Evolutionary conservation across 2,888 invertebrate species (phyloP).

Genomic region (Tipula helvola): DNA sequence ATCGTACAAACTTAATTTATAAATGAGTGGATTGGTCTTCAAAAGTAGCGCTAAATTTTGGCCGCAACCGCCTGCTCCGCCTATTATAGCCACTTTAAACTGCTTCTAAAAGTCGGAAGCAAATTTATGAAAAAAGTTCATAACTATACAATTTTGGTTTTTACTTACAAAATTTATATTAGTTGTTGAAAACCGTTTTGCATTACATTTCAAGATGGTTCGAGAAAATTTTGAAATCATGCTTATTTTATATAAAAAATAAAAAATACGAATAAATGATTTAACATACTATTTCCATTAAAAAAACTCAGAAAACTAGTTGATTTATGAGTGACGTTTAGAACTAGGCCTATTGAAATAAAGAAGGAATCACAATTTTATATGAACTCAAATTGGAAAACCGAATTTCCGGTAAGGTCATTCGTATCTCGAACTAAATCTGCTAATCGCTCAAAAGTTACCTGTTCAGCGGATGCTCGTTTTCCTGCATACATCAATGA

Average conservation of each 20-base stretch:
- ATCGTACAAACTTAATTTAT: background rate
- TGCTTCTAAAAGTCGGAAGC: background rate
- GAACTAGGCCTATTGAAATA: too few species aligned
- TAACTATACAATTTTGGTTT: background rate
- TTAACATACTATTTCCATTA: too few species aligned
- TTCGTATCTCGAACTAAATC: too few species aligned
- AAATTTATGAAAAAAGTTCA: background rate
- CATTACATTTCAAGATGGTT: background rate
- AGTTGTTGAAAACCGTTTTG: background rate
- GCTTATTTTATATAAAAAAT: background rate
- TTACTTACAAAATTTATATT: background rate
- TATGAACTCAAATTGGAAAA: too few species aligned
- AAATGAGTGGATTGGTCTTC: background rate
- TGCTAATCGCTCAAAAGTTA: too few species aligned
- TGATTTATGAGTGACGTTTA: too few species aligned
- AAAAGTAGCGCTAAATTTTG: background rate
- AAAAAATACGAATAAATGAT: background rate
- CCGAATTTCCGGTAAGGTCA: too few species aligned
- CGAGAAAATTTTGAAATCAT: background rate
- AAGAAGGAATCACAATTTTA: too few species aligned
- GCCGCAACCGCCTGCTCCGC: background rate
- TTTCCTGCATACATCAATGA: too few species aligned
- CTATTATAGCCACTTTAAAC: background rate
- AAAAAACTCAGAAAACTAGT: too few species aligned
- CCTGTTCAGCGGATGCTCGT: too few species aligned